These are phyloP conservation scores for Isurus oxyrinchus DNA, from an alignment of 2,113 vertebrate species.

Conservation along the genomic window DNA sequence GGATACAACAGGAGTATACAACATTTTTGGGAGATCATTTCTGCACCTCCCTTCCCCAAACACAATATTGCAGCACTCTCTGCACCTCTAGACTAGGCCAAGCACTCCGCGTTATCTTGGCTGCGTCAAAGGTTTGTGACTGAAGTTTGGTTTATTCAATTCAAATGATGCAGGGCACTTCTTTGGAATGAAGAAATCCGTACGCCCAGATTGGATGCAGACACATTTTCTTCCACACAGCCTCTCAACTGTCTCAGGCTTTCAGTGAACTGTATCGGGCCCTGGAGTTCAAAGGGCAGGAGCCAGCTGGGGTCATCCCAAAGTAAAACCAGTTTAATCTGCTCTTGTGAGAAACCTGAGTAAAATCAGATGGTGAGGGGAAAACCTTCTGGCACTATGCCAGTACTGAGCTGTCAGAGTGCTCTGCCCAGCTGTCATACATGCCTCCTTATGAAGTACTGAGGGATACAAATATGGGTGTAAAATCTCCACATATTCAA, in stretches of 20 bases:
- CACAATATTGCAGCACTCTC: background rate
- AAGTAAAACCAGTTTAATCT: background rate
- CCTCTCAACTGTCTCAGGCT: background rate
- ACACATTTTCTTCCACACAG: background rate
- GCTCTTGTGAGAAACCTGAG: slow-evolving; percentile 16
- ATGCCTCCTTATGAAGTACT: background rate
- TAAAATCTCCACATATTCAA: background rate
- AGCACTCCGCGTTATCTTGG: background rate
- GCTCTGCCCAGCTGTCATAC: background rate
- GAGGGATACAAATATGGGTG: background rate
- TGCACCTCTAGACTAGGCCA: background rate
- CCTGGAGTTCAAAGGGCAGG: background rate
- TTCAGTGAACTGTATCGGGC: background rate
- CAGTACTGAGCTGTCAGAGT: background rate
- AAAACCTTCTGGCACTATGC: background rate
- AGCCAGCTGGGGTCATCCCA: slow-evolving; percentile 1
- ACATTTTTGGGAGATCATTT: background rate
- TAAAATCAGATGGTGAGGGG: background rate
- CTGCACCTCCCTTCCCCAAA: background rate
- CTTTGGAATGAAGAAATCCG: background rate
- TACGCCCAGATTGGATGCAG: background rate
- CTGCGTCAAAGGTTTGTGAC: background rate
- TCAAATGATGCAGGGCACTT: background rate
- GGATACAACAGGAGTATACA: background rate
- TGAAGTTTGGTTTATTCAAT: background rate